A percentile compares a stretch with the other conserved stretches of the same genome.
phyloP scores from a whole-genome alignment of 1,140 invertebrate species.

The Littorina saxatilis region DNA sequence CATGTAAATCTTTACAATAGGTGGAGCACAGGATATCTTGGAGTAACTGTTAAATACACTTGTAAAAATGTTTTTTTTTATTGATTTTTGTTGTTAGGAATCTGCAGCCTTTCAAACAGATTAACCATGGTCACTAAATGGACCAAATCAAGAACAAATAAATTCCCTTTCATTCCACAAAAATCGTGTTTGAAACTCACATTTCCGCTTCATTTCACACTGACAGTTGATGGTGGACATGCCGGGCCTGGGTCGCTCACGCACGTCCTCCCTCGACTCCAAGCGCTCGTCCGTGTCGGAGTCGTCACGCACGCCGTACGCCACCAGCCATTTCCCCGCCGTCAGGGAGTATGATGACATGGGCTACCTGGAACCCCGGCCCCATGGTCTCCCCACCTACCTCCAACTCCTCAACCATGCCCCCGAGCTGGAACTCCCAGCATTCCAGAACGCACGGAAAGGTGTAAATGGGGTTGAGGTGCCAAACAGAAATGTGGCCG shows the following conservation, averaged over 20 bases:
- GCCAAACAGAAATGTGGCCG: constrained; percentile 26
- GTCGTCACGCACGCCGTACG: constrained; percentile 14
- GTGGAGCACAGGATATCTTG: no score
- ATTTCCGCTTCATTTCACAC: no score
- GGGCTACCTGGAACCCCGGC: constrained; percentile 51
- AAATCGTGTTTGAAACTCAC: no score
- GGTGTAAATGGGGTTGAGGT: not conserved
- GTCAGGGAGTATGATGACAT: constrained; percentile 45
- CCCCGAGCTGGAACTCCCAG: constrained; percentile 38
- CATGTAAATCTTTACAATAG: no score
- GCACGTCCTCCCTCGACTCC: constrained; percentile 49
- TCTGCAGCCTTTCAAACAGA: no score
- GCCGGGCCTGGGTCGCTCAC: constrained; percentile 35
- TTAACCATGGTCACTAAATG: no score
- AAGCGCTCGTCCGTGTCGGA: constrained; percentile 39
- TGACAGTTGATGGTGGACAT: constrained; percentile 50
- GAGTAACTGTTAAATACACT: no score
- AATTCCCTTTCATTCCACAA: no score
- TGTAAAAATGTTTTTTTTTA: no score
- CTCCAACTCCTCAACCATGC: constrained; percentile 50
- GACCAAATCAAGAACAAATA: no score
- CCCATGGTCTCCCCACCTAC: constrained; percentile 38
- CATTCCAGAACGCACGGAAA: constrained; percentile 13
- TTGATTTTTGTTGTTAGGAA: no score
- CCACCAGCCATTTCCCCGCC: constrained; percentile 35